A percentile compares a stretch with the other conserved stretches of the same genome.
These are phyloP conservation scores for Philhelius pedissequus DNA, from an alignment of 2,888 invertebrate genomes.

Conservation along the genomic window DNA sequence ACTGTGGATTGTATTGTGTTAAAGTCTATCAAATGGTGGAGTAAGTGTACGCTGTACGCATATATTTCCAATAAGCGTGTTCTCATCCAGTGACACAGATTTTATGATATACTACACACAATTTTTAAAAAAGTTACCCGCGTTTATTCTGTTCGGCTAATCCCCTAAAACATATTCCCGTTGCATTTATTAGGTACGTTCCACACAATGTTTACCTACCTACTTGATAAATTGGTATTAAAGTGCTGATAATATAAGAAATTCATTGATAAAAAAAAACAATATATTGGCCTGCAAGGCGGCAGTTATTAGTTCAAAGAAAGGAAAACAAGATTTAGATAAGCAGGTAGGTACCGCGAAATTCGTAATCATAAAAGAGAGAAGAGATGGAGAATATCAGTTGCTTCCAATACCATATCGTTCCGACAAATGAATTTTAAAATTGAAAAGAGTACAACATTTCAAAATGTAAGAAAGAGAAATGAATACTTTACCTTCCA, in stretches of 20 bases:
- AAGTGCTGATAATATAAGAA: neutral
- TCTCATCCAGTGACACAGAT: conserved; percentile 20
- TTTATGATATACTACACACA: conserved; percentile 6
- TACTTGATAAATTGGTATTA: too few species aligned
- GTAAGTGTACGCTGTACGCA: conserved; percentile 4
- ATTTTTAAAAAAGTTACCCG: neutral
- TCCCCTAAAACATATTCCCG: neutral
- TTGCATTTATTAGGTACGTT: neutral
- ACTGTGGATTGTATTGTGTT: conserved; percentile 19
- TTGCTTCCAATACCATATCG: neutral
- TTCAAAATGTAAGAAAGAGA: neutral
- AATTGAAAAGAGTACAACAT: neutral
- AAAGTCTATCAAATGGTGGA: neutral
- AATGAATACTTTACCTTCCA: neutral
- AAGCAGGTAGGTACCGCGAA: neutral
- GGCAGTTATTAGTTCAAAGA: neutral
- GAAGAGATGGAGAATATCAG: neutral
- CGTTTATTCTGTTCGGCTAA: neutral
- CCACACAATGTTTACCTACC: neutral
- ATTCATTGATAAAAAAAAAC: conserved; percentile 20
- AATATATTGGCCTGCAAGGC: neutral
- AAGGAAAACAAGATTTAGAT: neutral
- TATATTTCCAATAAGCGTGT: conserved; percentile 25
- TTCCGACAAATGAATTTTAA: conserved; percentile 5
- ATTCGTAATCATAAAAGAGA: neutral